Percentiles rank a stretch among this genome's conserved stretches.
Conservation (phyloP, 2,888 invertebrate species). For the Caenorhabditis angaria region DNA sequence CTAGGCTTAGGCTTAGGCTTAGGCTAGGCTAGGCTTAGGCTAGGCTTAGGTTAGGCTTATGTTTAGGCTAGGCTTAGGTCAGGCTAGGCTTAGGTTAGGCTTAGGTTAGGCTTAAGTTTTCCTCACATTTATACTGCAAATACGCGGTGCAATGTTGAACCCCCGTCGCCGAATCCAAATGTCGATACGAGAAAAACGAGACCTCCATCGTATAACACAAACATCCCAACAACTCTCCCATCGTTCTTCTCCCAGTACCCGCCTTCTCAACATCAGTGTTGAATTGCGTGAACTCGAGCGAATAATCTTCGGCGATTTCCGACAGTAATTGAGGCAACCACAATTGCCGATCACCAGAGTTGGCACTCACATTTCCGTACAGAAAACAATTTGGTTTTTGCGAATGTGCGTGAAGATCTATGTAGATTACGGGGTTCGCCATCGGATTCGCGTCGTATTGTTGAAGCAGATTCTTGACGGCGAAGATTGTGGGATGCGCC, state of each 20-base stretch:
- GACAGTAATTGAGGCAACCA: too few species aligned
- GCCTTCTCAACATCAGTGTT: constrained; percentile 87
- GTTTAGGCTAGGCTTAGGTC: too few species aligned
- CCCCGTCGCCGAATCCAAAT: constrained; percentile 44
- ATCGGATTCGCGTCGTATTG: constrained; percentile 83
- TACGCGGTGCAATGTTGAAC: constrained; percentile 54
- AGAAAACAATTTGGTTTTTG: constrained; percentile 92
- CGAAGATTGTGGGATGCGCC: constrained; percentile 89
- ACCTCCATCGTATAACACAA: constrained; percentile 67
- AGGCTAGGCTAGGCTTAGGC: too few species aligned
- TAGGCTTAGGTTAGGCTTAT: too few species aligned
- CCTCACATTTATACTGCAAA: constrained; percentile 60
- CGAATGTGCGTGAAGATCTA: constrained; percentile 93
- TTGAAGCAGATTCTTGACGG: constrained; percentile 82
- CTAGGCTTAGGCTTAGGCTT: too few species aligned
- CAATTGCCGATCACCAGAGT: constrained; percentile 9
- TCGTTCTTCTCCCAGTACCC: constrained; percentile 81
- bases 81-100: too few species aligned
- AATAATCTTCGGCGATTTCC: neutral
- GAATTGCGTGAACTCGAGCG: constrained; percentile 77
- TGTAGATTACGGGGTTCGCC: constrained; percentile 86
- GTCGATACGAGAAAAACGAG: constrained; percentile 64
- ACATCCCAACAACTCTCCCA: constrained; percentile 61
- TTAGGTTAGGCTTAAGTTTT: constrained; percentile 1
- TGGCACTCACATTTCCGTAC: constrained; percentile 85